A percentile compares a stretch with the other conserved stretches of the same genome.
Conservation (phyloP, 2,888 invertebrate genomes). For the Leptopilina myrica region DNA sequence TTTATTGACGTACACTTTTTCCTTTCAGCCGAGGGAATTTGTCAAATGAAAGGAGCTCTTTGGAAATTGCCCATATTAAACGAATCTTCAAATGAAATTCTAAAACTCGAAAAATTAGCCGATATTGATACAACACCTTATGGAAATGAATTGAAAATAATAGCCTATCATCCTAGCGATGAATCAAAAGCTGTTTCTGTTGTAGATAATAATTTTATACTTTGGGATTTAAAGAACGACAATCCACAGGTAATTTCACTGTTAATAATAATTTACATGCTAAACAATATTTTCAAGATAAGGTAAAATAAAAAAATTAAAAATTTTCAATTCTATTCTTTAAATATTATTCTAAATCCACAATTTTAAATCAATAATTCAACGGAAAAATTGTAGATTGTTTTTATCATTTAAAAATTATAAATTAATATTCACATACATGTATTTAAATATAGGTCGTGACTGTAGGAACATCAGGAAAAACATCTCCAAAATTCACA, state of each 20-base stretch:
- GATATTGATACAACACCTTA: constrained; percentile 74
- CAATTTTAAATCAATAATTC: too few relatives aligned
- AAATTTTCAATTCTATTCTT: too few relatives aligned
- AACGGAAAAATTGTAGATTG: too few relatives aligned
- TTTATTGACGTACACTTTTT: constrained; percentile 14
- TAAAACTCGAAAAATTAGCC: constrained; percentile 67
- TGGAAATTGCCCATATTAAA: constrained; percentile 70
- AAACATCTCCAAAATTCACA: constrained; percentile 87
- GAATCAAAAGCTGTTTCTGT: constrained; percentile 85
- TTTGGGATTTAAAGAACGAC: constrained; percentile 85
- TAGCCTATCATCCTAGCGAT: constrained; percentile 93
- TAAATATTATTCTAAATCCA: too few relatives aligned
- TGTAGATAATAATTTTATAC: constrained; percentile 85
- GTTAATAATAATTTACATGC: too few relatives aligned
- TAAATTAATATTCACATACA: constrained; percentile 18
- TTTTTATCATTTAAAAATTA: constrained; percentile 12
- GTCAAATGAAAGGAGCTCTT: constrained; percentile 73
- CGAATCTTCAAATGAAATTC: constrained; percentile 67
- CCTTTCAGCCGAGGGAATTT: constrained; percentile 69
- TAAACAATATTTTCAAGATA: too few relatives aligned
- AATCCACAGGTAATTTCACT: constrained; percentile 67
- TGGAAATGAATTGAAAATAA: constrained; percentile 86
- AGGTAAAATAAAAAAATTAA: too few relatives aligned
- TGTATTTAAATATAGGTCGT: constrained; percentile 58
- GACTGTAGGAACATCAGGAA: constrained; percentile 78